A percentile compares a stretch with the other conserved stretches of the same genome.
phyloP scores from a whole-genome alignment of 2,797 vertebrate species.

The Gouania willdenowi region DNA sequence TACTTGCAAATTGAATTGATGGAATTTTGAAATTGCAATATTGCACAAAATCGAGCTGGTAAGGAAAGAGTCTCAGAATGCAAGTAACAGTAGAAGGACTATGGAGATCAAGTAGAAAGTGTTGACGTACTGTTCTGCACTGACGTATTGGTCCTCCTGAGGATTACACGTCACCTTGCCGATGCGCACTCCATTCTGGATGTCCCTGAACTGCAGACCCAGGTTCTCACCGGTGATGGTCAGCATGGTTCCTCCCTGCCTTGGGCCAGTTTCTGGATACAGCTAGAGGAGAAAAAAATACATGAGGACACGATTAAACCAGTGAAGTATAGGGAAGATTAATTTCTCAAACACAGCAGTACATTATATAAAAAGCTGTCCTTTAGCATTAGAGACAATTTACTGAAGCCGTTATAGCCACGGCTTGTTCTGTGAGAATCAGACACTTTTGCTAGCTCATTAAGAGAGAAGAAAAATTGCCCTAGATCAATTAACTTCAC shows the following conservation, averaged over 20 bases:
- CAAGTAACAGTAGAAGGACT: too few relatives aligned
- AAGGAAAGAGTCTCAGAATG: too few relatives aligned
- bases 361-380: constrained; percentile 2
- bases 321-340: neutral
- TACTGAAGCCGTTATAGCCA: constrained; percentile 14
- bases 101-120: too few relatives aligned
- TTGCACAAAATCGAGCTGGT: too few relatives aligned
- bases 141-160: constrained; percentile 93
- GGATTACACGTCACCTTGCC: constrained; percentile 89
- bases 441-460: constrained; percentile 34
- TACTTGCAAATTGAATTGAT: too few relatives aligned
- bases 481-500: constrained; percentile 36
- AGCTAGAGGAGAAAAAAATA: constrained; percentile 69
- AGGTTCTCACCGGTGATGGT: constrained; percentile 96
- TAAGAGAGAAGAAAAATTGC: constrained; percentile 48
- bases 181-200: constrained; percentile 85
- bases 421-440: constrained; percentile 16
- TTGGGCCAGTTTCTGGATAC: constrained; percentile 89
- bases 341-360: neutral
- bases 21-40: too few relatives aligned
- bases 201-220: constrained; percentile 92
- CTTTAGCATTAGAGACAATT: constrained; percentile 18
- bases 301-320: constrained; percentile 17
- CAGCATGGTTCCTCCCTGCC: constrained; percentile 92
- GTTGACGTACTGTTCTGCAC: constrained; percentile 90